Conservation (phyloP, 2,797 vertebrate species). For the Aulostomus chinensis region DNA sequence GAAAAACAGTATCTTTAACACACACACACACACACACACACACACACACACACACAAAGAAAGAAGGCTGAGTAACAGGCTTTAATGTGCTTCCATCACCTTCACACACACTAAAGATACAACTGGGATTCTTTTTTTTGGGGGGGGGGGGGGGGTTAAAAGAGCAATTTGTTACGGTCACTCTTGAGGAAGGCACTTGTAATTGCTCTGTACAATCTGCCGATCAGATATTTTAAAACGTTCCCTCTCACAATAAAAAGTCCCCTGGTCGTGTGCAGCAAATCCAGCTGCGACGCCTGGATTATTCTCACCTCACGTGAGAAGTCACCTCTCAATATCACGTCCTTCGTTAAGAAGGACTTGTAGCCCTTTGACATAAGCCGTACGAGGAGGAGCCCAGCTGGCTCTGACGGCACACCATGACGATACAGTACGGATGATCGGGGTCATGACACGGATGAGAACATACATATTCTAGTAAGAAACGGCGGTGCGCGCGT, state of each 20-base stretch:
- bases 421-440: slow-evolving; percentile 57
- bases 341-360: slow-evolving; percentile 62
- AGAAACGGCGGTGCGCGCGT: no score
- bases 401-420: slow-evolving; percentile 74
- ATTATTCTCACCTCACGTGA: no score
- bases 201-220: slow-evolving; percentile 76
- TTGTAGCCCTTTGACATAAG: slow-evolving; percentile 79
- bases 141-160: no score
- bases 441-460: neutral
- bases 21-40: slow-evolving; percentile 14
- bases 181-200: slow-evolving; percentile 75
- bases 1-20: slow-evolving; percentile 12
- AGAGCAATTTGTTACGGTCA: slow-evolving; percentile 69
- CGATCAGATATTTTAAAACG: slow-evolving; percentile 65
- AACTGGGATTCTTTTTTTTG: slow-evolving; percentile 17
- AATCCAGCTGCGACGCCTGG: slow-evolving; percentile 23
- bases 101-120: neutral
- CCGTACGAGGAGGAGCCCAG: slow-evolving; percentile 74
- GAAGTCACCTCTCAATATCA: slow-evolving; percentile 27
- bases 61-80: no score
- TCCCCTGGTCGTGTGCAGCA: slow-evolving; percentile 6
- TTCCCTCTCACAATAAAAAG: slow-evolving; percentile 1
- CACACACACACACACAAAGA: neutral
- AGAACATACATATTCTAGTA: no score
- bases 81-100: no score